Evolutionary conservation across 2,797 vertebrate genomes (phyloP).

Genomic region (Pseudomugil gertrudae): DNA sequence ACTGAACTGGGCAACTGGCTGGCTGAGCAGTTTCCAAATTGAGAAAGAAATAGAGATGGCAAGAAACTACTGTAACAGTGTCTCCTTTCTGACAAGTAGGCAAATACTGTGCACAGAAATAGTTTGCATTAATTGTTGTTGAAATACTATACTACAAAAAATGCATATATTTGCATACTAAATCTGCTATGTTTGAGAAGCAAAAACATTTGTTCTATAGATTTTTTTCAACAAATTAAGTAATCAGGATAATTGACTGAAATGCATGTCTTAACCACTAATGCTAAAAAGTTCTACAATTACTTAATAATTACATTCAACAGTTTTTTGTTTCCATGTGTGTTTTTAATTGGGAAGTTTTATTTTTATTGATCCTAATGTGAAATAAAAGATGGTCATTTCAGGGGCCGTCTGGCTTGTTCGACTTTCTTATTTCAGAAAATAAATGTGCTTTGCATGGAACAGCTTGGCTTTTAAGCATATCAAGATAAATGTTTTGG

Average conservation of each 20-base stretch:
- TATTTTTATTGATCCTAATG: slow-evolving; percentile 64
- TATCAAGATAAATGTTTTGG: slow-evolving; percentile 99
- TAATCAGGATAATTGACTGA: slow-evolving; percentile 1
- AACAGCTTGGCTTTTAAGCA: slow-evolving; percentile 94
- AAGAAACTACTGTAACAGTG: slow-evolving; percentile 40
- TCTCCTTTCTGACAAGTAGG: slow-evolving; percentile 28
- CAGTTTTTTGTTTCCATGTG: slow-evolving; percentile 11
- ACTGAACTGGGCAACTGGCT: slow-evolving; percentile 75
- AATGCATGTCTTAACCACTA: slow-evolving; percentile 17
- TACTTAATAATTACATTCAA: slow-evolving; percentile 31
- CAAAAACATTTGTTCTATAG: slow-evolving; percentile 1
- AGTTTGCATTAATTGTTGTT: neutral
- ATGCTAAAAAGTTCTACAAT: slow-evolving; percentile 26
- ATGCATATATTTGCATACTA: neutral
- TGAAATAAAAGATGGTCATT: slow-evolving; percentile 72
- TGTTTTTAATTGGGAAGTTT: slow-evolving; percentile 41
- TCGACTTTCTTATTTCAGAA: slow-evolving; percentile 77
- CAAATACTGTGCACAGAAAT: neutral
- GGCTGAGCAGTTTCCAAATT: slow-evolving; percentile 71
- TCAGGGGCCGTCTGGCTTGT: slow-evolving; percentile 69
- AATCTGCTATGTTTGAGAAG: neutral
- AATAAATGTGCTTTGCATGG: slow-evolving; percentile 90
- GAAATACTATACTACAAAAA: neutral
- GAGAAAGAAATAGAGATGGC: slow-evolving; percentile 57
- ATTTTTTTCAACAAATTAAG: neutral